Conservation (phyloP, 2,797 vertebrate genomes). For the Poeciliopsis paucimaculata region DNA sequence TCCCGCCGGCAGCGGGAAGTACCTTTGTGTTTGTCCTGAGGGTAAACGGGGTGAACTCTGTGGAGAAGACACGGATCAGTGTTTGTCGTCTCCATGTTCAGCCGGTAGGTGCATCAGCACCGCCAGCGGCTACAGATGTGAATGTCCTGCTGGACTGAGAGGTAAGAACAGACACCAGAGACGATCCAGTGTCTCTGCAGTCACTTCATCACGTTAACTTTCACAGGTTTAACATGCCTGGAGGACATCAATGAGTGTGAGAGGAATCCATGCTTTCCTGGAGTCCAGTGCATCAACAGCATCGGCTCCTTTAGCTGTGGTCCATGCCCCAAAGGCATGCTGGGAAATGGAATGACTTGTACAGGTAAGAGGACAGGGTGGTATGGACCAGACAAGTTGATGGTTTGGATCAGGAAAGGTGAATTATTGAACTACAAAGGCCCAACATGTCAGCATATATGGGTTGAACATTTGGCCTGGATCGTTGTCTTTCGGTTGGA, state of each 20-base stretch:
- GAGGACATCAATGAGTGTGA: slow-evolving; percentile 84
- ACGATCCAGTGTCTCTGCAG: not conserved
- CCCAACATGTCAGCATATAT: not conserved
- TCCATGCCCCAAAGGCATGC: slow-evolving; percentile 80
- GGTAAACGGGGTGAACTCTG: slow-evolving; percentile 79
- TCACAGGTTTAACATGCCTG: slow-evolving; percentile 77
- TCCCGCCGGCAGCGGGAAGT: slow-evolving; percentile 84
- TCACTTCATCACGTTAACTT: not conserved
- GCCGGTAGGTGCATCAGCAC: slow-evolving; percentile 65
- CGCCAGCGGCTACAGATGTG: slow-evolving; percentile 63
- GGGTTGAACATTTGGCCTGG: no score
- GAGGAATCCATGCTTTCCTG: slow-evolving; percentile 77
- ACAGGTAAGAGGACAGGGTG: slow-evolving; percentile 59
- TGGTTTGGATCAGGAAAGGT: not conserved
- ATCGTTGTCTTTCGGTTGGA: no score
- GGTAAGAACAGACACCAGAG: slow-evolving; percentile 53
- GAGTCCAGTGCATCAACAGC: slow-evolving; percentile 77
- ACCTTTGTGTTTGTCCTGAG: slow-evolving; percentile 82
- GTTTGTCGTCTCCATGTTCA: slow-evolving; percentile 68
- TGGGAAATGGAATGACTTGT: slow-evolving; percentile 81
- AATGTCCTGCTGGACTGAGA: slow-evolving; percentile 76
- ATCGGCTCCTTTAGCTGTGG: slow-evolving; percentile 82
- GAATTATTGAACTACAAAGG: no score
- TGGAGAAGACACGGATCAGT: slow-evolving; percentile 66
- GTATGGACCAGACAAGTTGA: not conserved